These are phyloP conservation scores for Polypterus senegalus DNA, from an alignment of 2,113 vertebrate genomes.

Conservation along the genomic window DNA sequence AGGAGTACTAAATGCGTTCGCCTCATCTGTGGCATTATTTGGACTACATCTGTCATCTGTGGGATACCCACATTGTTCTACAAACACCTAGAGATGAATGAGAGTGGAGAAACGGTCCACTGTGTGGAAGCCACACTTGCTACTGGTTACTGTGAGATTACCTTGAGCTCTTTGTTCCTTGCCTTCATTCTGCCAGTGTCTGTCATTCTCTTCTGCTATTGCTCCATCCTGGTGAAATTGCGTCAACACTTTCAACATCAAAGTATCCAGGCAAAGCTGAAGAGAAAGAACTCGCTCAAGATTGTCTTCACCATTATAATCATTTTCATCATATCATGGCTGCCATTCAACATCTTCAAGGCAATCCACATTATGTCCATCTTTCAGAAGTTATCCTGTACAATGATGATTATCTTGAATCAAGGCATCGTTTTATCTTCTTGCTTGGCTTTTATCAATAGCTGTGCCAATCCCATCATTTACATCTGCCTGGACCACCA, in stretches of 20 bases:
- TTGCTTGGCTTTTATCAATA: constrained; percentile 69
- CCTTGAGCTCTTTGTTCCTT: constrained; percentile 46
- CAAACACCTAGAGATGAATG: constrained; percentile 21
- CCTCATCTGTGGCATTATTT: constrained; percentile 41
- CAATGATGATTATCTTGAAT: constrained; percentile 15
- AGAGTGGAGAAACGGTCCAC: fast-evolving
- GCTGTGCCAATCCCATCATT: constrained; percentile 69
- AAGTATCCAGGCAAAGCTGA: constrained; percentile 34
- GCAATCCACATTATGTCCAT: constrained; percentile 28
- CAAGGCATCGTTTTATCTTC: constrained; percentile 47
- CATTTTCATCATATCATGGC: constrained; percentile 67
- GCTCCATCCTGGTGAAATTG: constrained; percentile 53
- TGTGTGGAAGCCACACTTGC: constrained; percentile 44
- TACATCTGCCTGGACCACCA: constrained; percentile 64
- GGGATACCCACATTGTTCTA: constrained; percentile 50
- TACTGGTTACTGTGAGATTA: constrained; percentile 34
- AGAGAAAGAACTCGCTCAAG: constrained; percentile 53
- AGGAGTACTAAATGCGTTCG: constrained; percentile 37
- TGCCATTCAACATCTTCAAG: constrained; percentile 65
- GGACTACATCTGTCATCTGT: constrained; percentile 49
- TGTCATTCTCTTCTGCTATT: constrained; percentile 61
- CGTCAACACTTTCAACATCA: constrained; percentile 29
- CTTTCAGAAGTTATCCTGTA: constrained; percentile 25
- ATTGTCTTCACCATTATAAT: constrained; percentile 61
- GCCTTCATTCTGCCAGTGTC: constrained; percentile 58